A percentile compares a stretch with the other conserved stretches of the same genome.
Evolutionary conservation across 2,888 invertebrate genomes (phyloP).

Genomic region (Pherbina coryleti): DNA sequence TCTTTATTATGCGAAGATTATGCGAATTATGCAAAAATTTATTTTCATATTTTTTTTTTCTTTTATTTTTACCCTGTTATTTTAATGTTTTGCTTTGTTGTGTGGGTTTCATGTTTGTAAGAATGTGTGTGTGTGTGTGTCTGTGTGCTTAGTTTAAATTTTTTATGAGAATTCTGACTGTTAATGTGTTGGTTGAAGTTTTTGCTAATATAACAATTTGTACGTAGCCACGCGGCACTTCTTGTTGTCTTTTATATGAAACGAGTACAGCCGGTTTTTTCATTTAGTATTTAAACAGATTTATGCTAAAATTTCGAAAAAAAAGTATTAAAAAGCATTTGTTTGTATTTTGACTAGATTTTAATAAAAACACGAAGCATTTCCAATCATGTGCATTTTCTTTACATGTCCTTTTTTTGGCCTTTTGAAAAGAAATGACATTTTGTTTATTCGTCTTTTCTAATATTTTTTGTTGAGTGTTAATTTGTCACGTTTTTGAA

Average conservation of each 20-base stretch:
- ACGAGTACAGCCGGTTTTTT: not conserved
- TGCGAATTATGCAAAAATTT: constrained; percentile 20
- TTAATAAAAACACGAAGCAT: too few species aligned
- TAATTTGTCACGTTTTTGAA: not conserved
- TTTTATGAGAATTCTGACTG: not conserved
- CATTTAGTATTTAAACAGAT: not conserved
- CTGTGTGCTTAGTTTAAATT: not conserved
- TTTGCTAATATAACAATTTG: constrained; percentile 29
- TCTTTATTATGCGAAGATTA: not conserved
- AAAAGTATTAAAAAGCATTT: not conserved
- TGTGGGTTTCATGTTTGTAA: constrained; percentile 16
- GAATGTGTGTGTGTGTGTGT: constrained; percentile 5
- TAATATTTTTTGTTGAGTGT: not conserved
- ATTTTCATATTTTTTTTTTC: constrained; percentile 1
- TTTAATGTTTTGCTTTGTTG: not conserved
- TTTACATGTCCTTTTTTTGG: too few species aligned
- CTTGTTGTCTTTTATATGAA: constrained; percentile 1
- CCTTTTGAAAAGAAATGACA: too few species aligned
- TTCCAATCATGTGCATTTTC: too few species aligned
- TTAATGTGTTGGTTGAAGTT: constrained; percentile 3
- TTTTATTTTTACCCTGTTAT: not conserved
- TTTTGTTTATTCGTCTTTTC: not conserved
- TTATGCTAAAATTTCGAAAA: not conserved
- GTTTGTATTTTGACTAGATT: too few species aligned
- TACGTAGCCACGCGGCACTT: constrained; percentile 11